Evolutionary conservation across 1,140 invertebrate genomes (phyloP), one percentile per base, ranked within the genome.

Genomic region (Melipona quadrifasciata): DNA sequence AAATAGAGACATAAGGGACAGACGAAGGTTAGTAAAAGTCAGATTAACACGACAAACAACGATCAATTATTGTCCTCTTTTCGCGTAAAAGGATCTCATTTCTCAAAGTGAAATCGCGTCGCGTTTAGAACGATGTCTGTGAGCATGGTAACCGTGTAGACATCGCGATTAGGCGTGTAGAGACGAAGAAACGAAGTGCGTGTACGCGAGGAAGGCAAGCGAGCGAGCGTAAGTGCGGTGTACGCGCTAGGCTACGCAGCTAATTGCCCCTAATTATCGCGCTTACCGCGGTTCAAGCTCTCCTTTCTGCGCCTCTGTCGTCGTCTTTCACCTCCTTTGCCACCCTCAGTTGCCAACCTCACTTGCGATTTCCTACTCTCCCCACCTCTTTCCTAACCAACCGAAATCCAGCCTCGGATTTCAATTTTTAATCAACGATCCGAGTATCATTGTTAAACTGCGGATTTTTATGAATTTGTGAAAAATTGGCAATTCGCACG

Each of bases 191-290:
- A 80, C 73, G 68, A 68, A 57, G 21, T 27, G 78, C 39, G 80
- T 84, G 79, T 82, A 68, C n/a, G 53, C 34, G 39, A 24, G 82
- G 78, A 73, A 85, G 67, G 80, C 72, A 87, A 89, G 85, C 71
- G 61, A 84, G 90, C 87, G 88, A 86, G 92, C 87, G 88, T 92
- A 90, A 91, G 92, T 91, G 89, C 88, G 87, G 67, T 68, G 73
- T 85, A 90, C 81, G 88, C 86, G 88, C 86, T 87, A 92, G 84
- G 91, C 85, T 89, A 90, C 90, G 91, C 90, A 82, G 90, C 89
- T 94, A 94, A 94, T 94, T 94, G 93, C 91, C 89, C 85, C 90
- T 93, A 94, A 94, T 94, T 94, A 94, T 94, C 92, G 91, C 93
- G 91, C 93, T 94, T 94, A 93, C 90, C 92, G 87, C 88, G 88